These are phyloP conservation scores for Phymanthus crucifer DNA, from an alignment of 92 coral and sea anemone genomes.

Conservation along the genomic window DNA sequence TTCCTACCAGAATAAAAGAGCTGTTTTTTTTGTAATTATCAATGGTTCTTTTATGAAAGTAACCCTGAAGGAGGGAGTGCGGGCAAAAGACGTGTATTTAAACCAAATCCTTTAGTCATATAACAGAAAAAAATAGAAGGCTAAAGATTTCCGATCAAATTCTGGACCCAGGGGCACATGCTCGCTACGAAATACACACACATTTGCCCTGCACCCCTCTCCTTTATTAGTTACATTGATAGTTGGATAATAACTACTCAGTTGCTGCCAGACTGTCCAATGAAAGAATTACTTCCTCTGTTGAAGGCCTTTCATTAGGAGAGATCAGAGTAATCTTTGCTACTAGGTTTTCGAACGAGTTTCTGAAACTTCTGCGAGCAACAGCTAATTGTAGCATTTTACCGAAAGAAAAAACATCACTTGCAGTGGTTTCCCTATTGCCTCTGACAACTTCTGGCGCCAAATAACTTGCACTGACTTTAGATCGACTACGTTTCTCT, in stretches of 20 bases:
- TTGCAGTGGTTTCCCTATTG: slow-evolving; percentile 22
- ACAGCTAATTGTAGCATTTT: slow-evolving; percentile 45
- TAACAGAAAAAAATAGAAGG: background rate
- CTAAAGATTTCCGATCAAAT: too few relatives aligned
- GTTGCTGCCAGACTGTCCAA: background rate
- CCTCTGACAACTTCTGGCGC: slow-evolving; percentile 52
- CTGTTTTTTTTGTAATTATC: background rate
- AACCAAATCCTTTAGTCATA: background rate
- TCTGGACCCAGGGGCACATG: too few relatives aligned
- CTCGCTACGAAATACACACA: too few relatives aligned
- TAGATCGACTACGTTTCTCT: slow-evolving; percentile 15
- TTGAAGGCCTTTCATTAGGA: slow-evolving; percentile 14
- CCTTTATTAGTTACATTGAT: too few relatives aligned
- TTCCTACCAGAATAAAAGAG: too few relatives aligned
- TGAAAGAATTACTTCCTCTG: slow-evolving; percentile 11
- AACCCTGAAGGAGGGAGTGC: too few relatives aligned
- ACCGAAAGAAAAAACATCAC: slow-evolving; percentile 47
- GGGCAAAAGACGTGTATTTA: too few relatives aligned
- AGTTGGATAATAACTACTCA: background rate
- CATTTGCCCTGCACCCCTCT: background rate
- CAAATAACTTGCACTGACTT: slow-evolving; percentile 38
- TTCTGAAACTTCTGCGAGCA: slow-evolving; percentile 26
- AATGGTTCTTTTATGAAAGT: background rate
- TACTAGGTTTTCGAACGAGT: slow-evolving; percentile 22
- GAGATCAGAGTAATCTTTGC: slow-evolving; percentile 1